These are phyloP conservation scores for Siniperca obscura DNA, from an alignment of 2,797 vertebrate species.

Conservation along the genomic window DNA sequence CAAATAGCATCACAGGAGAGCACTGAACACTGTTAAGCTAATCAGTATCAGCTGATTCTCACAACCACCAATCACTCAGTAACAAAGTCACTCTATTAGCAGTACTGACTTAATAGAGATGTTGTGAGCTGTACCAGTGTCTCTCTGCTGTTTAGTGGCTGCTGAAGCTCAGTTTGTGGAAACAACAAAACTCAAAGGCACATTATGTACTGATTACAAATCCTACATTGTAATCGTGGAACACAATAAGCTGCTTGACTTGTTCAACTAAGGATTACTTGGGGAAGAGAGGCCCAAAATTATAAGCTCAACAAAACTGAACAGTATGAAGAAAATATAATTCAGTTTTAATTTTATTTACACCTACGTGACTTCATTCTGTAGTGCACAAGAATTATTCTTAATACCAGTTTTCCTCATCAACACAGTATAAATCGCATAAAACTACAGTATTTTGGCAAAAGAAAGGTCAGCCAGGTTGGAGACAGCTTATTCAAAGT, in stretches of 20 bases:
- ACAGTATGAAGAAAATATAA: slow-evolving; percentile 5
- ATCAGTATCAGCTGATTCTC: slow-evolving; percentile 53
- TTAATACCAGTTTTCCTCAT: neutral
- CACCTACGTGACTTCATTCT: neutral
- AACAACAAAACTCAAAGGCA: slow-evolving; percentile 23
- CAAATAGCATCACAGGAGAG: slow-evolving; percentile 17
- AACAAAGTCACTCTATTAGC: slow-evolving; percentile 32
- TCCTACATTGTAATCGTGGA: slow-evolving; percentile 11
- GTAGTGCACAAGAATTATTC: neutral
- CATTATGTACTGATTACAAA: slow-evolving; percentile 25
- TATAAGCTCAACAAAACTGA: neutral
- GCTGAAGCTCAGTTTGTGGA: slow-evolving; percentile 23
- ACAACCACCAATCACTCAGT: slow-evolving; percentile 10
- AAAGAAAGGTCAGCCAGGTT: slow-evolving; percentile 5
- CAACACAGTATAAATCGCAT: neutral
- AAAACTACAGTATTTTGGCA: slow-evolving; percentile 9
- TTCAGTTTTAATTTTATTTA: slow-evolving; percentile 9
- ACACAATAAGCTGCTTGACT: slow-evolving; percentile 29
- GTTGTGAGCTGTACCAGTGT: slow-evolving; percentile 5
- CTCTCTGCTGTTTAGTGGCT: neutral
- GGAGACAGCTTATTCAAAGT: slow-evolving; percentile 30
- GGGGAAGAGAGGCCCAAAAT: neutral
- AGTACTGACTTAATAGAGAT: slow-evolving; percentile 7
- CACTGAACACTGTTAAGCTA: slow-evolving; percentile 16
- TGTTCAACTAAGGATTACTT: slow-evolving; percentile 15